phyloP scores from a whole-genome alignment of 2,113 vertebrate species.

The Nibea albiflora region DNA sequence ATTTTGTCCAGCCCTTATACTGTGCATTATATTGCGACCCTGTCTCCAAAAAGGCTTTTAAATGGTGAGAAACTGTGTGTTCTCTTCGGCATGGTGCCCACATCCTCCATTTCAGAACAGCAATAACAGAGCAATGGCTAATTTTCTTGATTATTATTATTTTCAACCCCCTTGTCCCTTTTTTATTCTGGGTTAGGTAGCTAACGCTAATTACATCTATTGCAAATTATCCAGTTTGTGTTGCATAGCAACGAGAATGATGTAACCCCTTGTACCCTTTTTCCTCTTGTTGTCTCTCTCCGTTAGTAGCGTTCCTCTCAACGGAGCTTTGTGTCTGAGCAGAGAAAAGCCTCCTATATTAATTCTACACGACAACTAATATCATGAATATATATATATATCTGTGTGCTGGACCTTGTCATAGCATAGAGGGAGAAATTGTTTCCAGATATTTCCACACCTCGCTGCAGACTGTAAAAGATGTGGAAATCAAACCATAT shows the following conservation, averaged over 20 bases:
- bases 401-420: background rate
- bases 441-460: background rate
- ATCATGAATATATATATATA: background rate
- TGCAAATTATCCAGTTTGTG: conserved; percentile 68
- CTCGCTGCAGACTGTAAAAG: background rate
- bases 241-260: conserved; percentile 69
- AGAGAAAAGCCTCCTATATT: conserved; percentile 23
- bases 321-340: conserved; percentile 25
- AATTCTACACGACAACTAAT: background rate
- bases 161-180: conserved; percentile 49
- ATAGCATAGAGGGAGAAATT: background rate
- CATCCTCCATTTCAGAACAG: conserved; percentile 38
- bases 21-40: background rate
- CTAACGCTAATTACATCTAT: conserved; percentile 70
- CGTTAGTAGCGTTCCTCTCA: conserved; percentile 24
- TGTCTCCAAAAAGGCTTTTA: conserved; percentile 2
- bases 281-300: conserved; percentile 44
- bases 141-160: conserved; percentile 70
- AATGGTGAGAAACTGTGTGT: conserved; percentile 9
- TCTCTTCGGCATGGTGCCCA: conserved; percentile 15
- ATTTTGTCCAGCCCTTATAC: background rate
- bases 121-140: conserved; percentile 54
- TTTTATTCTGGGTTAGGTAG: conserved; percentile 59
- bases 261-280: conserved; percentile 56
- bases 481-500: conserved; percentile 7